Percentiles rank a stretch among this genome's conserved stretches.
Conservation (phyloP, 2,888 invertebrate genomes). For the Lumbricus terrestris region DNA sequence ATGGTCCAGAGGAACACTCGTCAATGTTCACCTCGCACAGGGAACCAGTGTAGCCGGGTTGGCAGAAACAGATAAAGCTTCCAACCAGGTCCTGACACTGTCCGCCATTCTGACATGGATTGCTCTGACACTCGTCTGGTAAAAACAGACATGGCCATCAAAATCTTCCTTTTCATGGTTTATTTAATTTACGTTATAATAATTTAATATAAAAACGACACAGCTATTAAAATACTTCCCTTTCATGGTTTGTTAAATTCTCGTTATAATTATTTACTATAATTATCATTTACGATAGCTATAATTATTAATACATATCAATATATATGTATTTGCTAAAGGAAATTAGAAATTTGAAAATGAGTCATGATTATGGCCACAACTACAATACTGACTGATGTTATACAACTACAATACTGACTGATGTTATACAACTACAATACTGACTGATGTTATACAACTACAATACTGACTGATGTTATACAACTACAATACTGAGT, state of each 20-base stretch:
- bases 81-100: conserved; percentile 88
- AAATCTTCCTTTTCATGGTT: not conserved
- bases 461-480: conserved; percentile 27
- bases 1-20: conserved; percentile 68
- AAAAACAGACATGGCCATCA: not conserved
- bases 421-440: too few species aligned
- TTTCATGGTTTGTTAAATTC: not conserved
- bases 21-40: conserved; percentile 69
- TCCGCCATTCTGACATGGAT: conserved; percentile 54
- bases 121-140: conserved; percentile 31
- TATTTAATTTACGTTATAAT: not conserved
- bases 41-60: conserved; percentile 44
- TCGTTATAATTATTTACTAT: not conserved
- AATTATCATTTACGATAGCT: not conserved
- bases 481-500: too few species aligned
- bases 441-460: too few species aligned
- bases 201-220: not conserved
- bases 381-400: too few species aligned
- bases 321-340: too few species aligned
- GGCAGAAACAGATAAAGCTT: conserved; percentile 40
- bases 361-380: too few species aligned
- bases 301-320: not conserved
- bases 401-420: too few species aligned
- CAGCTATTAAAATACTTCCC: not conserved
- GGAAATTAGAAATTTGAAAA: too few species aligned